Percentiles rank a stretch among this genome's conserved stretches.
These are phyloP conservation scores for Takifugu rubripes DNA, from an alignment of 2,797 vertebrate genomes.

Conservation along the genomic window DNA sequence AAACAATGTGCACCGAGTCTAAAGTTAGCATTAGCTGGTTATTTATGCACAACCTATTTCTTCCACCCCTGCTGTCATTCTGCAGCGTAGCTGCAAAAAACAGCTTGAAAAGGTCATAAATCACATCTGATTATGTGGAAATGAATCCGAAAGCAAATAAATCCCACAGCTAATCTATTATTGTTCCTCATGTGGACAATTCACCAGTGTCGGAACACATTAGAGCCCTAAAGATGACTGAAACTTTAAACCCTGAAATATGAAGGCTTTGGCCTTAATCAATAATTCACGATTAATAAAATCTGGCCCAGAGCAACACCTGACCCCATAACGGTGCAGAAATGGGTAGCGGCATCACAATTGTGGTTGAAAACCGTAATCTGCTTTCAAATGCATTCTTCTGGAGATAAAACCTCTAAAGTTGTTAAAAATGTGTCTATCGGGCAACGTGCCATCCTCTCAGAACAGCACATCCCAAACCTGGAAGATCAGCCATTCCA, in stretches of 20 bases:
- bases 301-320: conserved; percentile 23
- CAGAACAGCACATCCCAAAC: conserved; percentile 2
- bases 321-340: background rate
- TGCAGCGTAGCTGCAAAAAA: background rate
- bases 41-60: too few species aligned
- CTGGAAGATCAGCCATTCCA: conserved; percentile 27
- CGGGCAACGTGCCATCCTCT: conserved; percentile 19
- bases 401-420: conserved; percentile 11
- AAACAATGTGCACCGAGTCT: background rate
- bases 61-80: background rate
- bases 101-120: background rate
- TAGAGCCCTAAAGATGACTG: conserved; percentile 41
- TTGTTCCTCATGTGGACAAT: conserved; percentile 29
- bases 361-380: background rate
- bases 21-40: background rate
- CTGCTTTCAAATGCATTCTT: background rate
- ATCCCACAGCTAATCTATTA: conserved; percentile 36
- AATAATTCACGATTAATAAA: conserved; percentile 53
- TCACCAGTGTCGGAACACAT: conserved; percentile 42
- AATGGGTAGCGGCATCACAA: too few species aligned
- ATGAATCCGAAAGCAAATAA: conserved; percentile 38
- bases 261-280: conserved; percentile 37
- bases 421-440: conserved; percentile 1
- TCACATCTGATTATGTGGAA: conserved; percentile 11
- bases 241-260: conserved; percentile 41